phyloP scores from a whole-genome alignment of 2,888 invertebrate genomes.

The Erebia aethiops region DNA sequence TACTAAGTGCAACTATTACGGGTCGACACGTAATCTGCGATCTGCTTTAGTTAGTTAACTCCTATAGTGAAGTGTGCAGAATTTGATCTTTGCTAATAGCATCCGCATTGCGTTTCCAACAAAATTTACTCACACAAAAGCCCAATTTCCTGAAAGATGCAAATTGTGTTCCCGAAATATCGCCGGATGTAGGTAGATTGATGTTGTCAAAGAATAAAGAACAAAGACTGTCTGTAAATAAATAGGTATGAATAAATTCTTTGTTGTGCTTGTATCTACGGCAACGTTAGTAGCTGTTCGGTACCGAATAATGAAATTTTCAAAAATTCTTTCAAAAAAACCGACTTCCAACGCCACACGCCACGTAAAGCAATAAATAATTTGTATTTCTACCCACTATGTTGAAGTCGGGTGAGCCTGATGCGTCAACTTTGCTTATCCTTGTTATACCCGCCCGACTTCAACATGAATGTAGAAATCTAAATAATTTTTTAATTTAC shows the following conservation, averaged over 20 bases:
- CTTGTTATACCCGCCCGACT: too few species aligned
- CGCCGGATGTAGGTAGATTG: not conserved
- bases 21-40: not conserved
- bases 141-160: slow-evolving; percentile 26
- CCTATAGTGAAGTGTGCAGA: slow-evolving; percentile 20
- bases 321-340: too few species aligned
- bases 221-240: not conserved
- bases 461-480: too few species aligned
- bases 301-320: too few species aligned
- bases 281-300: too few species aligned
- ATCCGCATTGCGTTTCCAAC: slow-evolving; percentile 18
- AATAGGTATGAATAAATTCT: not conserved
- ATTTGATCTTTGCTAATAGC: slow-evolving; percentile 16
- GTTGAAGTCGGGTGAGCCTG: too few species aligned
- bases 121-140: slow-evolving; percentile 27
- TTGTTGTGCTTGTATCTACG: not conserved
- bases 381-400: too few species aligned
- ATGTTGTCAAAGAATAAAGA: not conserved
- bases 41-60: not conserved
- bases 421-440: too few species aligned
- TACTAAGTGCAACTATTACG: too few species aligned
- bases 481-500: too few species aligned
- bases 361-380: too few species aligned
- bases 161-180: slow-evolving; percentile 24
- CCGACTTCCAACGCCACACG: too few species aligned